A percentile compares a stretch with the other conserved stretches of the same genome.
Evolutionary conservation across 2,113 vertebrate species (phyloP).

Genomic region (Mellivora capensis): DNA sequence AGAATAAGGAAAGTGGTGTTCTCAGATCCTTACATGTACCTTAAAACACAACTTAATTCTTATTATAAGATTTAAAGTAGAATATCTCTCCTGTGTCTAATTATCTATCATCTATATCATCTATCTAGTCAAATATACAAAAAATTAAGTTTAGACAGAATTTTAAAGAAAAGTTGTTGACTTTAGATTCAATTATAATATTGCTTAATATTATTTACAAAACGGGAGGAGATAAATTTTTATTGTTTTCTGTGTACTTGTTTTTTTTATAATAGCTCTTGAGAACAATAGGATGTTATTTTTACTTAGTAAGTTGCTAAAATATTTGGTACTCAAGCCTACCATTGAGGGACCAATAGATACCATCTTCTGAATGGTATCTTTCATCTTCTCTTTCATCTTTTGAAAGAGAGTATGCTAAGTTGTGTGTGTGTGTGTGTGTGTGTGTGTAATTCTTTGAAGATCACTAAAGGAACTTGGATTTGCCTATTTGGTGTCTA

Average conservation of each 20-base stretch:
- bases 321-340: background rate
- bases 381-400: too few relatives aligned
- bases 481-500: background rate
- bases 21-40: background rate
- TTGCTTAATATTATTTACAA: background rate
- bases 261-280: background rate
- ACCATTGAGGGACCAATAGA: background rate
- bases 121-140: background rate
- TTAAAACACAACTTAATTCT: background rate
- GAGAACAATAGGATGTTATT: background rate
- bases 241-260: background rate
- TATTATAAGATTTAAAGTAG: background rate
- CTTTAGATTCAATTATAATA: background rate
- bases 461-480: background rate
- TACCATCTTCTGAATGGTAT: background rate
- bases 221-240: background rate
- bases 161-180: background rate
- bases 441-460: background rate
- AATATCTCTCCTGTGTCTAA: too few relatives aligned
- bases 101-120: too few relatives aligned
- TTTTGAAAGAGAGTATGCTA: background rate
- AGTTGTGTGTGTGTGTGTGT: background rate
- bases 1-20: background rate
- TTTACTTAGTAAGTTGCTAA: background rate
- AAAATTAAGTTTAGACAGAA: background rate